Base-by-base conservation (phyloP, 2,797 vertebrate genomes). In the Basileuterus tristriatus region DNA sequence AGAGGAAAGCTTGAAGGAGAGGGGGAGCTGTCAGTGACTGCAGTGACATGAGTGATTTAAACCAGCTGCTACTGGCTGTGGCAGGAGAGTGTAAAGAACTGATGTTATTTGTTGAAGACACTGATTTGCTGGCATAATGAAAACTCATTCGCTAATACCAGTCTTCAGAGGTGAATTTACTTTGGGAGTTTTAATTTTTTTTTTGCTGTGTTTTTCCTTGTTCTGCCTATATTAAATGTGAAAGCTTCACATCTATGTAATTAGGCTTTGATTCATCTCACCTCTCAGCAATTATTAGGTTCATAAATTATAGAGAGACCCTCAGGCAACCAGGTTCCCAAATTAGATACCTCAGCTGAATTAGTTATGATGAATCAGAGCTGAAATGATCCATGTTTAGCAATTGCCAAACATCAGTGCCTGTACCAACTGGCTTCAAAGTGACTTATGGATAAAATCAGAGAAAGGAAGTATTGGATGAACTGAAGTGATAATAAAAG, bases 301-400 rank as follows among this genome's bases (percentile, higher is more conserved):
- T 95, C 78, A 83, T 89, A 91, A 93, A 94, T 96, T 94, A 93
- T 27, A 94, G 27, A 96, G 41, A 87, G 49, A 92, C 52, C 91
- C 60, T 56, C 50, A 49, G 95, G 95, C 87, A 96, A 75, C 15
- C 78, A 92, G 84, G 75, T 94, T 93, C 36, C 52, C 56, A 89
- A 91, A 96, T 96, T 92, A 93, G 89, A 85, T 74, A 90, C 59
- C 84, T 93, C 71, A 68, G 78, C 46, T 91, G 91, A 89, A 89
- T 77, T 92, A 91, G 84, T 83, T 89, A 50, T n/a, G 84, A 93
- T 77, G 93, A 96, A 94, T 96, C 89, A 92, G 67, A 92, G 81
- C 59, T 89, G 79, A 86, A 94, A 82, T 26, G 46, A 86, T 90
- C 86, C 74, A 46, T 30, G 77, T 84, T 94, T 87, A 95, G 80